Conservation (phyloP, 1,140 invertebrate genomes). For the Laupala kohalensis region DNA sequence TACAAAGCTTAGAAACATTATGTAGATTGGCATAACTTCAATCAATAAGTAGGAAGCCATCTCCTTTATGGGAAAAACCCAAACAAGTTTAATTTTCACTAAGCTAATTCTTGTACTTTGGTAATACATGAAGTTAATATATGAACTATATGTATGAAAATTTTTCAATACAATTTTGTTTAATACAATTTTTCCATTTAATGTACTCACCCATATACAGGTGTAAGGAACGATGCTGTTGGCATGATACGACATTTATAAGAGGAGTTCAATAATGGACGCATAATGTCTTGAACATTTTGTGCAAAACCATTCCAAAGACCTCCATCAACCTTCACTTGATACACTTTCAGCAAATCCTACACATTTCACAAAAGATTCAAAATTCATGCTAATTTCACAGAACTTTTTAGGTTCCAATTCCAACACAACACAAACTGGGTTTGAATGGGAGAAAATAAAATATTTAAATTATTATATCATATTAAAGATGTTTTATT, state of each 20-base stretch:
- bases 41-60: too few species aligned
- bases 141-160: too few species aligned
- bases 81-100: too few species aligned
- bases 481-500: too few species aligned
- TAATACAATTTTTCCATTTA: not conserved
- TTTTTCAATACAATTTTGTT: not conserved
- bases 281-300: slow-evolving; percentile 54
- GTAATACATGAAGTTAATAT: too few species aligned
- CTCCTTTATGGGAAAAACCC: too few species aligned
- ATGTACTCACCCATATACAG: slow-evolving; percentile 26
- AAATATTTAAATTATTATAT: too few species aligned
- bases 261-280: slow-evolving; percentile 48
- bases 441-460: too few species aligned
- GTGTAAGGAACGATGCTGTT: slow-evolving; percentile 23
- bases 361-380: slow-evolving; percentile 1
- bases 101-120: too few species aligned
- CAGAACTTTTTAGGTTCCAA: not conserved
- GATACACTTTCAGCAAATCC: slow-evolving; percentile 54
- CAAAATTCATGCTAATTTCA: not conserved
- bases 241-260: slow-evolving; percentile 22
- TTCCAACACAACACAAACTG: too few species aligned
- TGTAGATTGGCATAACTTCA: too few species aligned
- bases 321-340: slow-evolving; percentile 46
- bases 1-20: too few species aligned
- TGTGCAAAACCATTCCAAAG: slow-evolving; percentile 52